A percentile compares a stretch with the other conserved stretches of the same genome.
Conservation (phyloP, 2,888 invertebrate species). For the Ectemnius continuus region DNA sequence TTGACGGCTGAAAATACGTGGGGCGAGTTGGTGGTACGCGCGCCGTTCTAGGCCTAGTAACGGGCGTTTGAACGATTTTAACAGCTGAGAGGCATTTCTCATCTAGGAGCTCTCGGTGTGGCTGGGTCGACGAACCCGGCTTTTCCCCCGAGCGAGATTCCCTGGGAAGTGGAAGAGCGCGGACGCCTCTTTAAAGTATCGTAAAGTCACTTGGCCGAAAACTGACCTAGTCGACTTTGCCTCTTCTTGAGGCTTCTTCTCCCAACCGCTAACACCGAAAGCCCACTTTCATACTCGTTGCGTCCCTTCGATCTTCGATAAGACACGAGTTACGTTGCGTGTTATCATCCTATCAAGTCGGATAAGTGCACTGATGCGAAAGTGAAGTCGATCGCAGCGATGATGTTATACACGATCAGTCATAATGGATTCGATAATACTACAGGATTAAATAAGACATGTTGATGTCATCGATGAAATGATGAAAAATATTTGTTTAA, state of each 20-base stretch:
- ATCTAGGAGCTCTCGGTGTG: conserved; percentile 39
- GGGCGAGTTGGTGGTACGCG: conserved; percentile 16
- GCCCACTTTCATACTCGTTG: no score
- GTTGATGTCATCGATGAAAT: no score
- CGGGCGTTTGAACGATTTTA: conserved; percentile 57
- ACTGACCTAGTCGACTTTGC: conserved; percentile 36
- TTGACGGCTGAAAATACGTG: background rate
- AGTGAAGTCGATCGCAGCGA: no score
- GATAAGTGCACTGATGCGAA: no score
- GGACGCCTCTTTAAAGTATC: conserved; percentile 38
- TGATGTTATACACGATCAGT: no score
- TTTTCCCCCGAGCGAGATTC: conserved; percentile 36
- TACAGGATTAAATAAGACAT: no score
- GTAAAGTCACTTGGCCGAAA: conserved; percentile 49
- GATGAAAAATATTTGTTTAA: no score
- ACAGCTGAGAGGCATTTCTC: conserved; percentile 63
- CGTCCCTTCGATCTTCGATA: no score
- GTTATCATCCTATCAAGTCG: no score
- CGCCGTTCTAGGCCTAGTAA: conserved; percentile 35
- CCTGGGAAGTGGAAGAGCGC: conserved; percentile 29
- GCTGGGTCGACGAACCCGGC: conserved; percentile 44
- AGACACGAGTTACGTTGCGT: no score
- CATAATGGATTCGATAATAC: no score
- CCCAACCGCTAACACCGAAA: no score
- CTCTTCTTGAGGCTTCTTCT: conserved; percentile 5